Conservation (phyloP, 2,113 vertebrate genomes). For the Hucho hucho region DNA sequence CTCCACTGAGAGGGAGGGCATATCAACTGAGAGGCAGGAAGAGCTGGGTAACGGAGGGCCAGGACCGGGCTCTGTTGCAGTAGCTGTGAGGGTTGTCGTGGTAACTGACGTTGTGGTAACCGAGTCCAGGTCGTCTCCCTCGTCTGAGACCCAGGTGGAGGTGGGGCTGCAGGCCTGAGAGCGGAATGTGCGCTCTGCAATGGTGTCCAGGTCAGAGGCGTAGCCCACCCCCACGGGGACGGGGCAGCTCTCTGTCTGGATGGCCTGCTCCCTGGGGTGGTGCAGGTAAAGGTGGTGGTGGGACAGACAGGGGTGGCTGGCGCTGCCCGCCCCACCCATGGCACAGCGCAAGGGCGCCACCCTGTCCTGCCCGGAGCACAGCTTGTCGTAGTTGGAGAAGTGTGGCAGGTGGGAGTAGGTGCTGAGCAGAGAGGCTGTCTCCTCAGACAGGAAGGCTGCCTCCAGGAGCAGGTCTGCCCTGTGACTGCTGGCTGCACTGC, state of each 20-base stretch:
- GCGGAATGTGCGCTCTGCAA: conserved; percentile 88
- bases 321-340: conserved; percentile 40
- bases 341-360: conserved; percentile 50
- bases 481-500: conserved; percentile 50
- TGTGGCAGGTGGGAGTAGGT: conserved; percentile 75
- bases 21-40: conserved; percentile 51
- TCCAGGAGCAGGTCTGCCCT: conserved; percentile 79
- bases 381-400: conserved; percentile 84
- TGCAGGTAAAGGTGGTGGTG: conserved; percentile 80
- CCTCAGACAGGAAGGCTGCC: conserved; percentile 82
- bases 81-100: conserved; percentile 32
- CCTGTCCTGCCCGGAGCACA: conserved; percentile 62
- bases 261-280: conserved; percentile 84
- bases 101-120: conserved; percentile 64
- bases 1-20: conserved; percentile 10
- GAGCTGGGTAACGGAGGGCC: conserved; percentile 47
- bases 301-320: conserved; percentile 77
- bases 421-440: conserved; percentile 74
- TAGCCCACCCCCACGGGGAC: conserved; percentile 58
- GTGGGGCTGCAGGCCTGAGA: conserved; percentile 86
- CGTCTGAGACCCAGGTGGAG: conserved; percentile 80
- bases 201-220: conserved; percentile 85
- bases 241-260: conserved; percentile 87
- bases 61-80: conserved; percentile 45
- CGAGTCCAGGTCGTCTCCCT: conserved; percentile 73